Evolutionary conservation across 2,797 vertebrate species (phyloP), one percentile per base, ranked within the genome.

Genomic region (Momotus momota): DNA sequence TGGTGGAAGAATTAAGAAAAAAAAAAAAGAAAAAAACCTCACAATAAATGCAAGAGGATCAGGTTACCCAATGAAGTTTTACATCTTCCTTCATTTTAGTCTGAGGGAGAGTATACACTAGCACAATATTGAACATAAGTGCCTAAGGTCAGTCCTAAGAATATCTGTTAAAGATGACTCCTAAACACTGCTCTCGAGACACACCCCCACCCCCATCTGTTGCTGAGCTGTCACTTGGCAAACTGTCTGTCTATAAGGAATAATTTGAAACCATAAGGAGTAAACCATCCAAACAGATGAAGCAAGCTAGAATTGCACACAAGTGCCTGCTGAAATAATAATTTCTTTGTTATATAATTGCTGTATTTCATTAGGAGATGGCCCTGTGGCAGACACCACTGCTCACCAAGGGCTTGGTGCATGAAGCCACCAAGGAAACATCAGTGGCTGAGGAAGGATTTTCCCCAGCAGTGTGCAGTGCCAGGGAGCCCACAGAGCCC

Each of bases 261-360:
- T 60, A 58, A 94, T 70, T 72, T 62, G 49, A 92, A 92, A 46
- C 27, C 3, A 0, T 29, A 31, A 78, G 52, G 7, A 83, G 38
- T 29, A 94, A 73, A 61, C 26, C 82, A 33, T 31, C 49, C 78
- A 87, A 81, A 20, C n/a, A 90, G 67, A 90, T 6, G 13, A 85
- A 79, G 55, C 14, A 83, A 62, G 62, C 48, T 91, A 86, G 82
- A 93, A 88, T 16, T 81, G 52, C 90, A 88, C 49, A 25, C 46
- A 94, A 94, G 16, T 86, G 60, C 40, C 60, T 81, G 40, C 81
- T 91, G 85, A 93, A 93, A 90, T 83, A 94, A 70, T 73, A 88
- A 85, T 84, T 83, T 22, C 71, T 93, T 85, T 62, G 43, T 81
- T 72, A 84, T 11, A 74, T 19, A 74, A 10, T 58, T 29, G 35